These are phyloP conservation scores for Drosophila murphyi DNA, from an alignment of 1,140 invertebrate species.

Conservation along the genomic window DNA sequence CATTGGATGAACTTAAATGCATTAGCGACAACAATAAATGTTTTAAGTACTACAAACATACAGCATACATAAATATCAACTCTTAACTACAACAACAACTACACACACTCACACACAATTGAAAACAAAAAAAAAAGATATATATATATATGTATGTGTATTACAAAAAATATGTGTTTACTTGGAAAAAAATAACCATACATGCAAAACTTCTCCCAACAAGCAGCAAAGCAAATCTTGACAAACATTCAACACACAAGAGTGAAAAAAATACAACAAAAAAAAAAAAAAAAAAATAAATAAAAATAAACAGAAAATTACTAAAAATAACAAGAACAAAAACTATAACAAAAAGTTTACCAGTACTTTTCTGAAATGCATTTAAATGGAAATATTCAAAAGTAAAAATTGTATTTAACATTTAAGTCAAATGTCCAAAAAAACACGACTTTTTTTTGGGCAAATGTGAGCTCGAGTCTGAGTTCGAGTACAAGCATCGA, in stretches of 20 bases:
- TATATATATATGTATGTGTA: not conserved
- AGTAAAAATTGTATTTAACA: constrained; percentile 73
- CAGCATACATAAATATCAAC: constrained; percentile 13
- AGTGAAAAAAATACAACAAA: constrained; percentile 7
- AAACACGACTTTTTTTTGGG: constrained; percentile 10
- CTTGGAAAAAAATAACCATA: constrained; percentile 1
- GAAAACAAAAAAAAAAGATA: constrained; percentile 14
- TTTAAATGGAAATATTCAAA: constrained; percentile 78
- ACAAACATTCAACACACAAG: not conserved
- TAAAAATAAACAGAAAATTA: constrained; percentile 16
- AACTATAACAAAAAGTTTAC: constrained; percentile 39
- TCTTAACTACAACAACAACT: constrained; percentile 1
- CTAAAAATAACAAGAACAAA: constrained; percentile 11
- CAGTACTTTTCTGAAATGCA: constrained; percentile 78
- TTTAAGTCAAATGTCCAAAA: constrained; percentile 58
- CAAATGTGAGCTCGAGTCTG: constrained; percentile 3
- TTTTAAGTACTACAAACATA: constrained; percentile 18
- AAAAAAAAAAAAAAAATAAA: not conserved
- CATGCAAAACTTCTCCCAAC: not conserved
- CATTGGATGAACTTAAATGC: constrained; percentile 51
- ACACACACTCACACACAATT: not conserved
- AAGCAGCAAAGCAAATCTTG: not conserved
- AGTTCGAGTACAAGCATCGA: not conserved
- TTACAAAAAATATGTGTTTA: not conserved
- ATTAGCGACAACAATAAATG: constrained; percentile 39